Evolutionary conservation across 2,888 invertebrate species (phyloP), one percentile per base, ranked within the genome.

Genomic region (Megamerina dolium): DNA sequence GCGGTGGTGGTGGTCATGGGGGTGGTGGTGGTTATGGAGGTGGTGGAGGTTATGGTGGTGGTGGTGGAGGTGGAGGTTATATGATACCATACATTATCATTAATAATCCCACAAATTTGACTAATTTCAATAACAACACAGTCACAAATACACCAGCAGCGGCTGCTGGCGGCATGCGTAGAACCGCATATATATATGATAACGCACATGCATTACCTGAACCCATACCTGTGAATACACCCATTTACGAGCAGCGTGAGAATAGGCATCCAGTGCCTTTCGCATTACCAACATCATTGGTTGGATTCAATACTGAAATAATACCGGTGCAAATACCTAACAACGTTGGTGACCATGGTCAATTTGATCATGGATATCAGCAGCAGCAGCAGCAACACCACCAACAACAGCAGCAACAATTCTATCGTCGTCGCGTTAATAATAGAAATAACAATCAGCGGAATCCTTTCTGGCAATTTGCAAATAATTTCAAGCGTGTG

Each of bases 401-500:
- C 32, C 34, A 10, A 38, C 10, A 5, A 18, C 4, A 14, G 29
- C 14, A n/a, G 6, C 23, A 19, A 5, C 13, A 30, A 27, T n/a
- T 14, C 19, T 10, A 20, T 6, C 23, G 30, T 14, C 35, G 43
- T 5, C n/a, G 35, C 23, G 29, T 23, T 23, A 34, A 21, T 43
- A 42, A 32, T 18, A 14, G 29, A 5, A 37, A 40, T 16, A 4
- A 19, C 5, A 45, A 37, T 5, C 9, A 27, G 3, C 13, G 43
- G 0, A 52, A 54, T 43, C 55, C 55, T 0, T 46, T 63, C 17
- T 20, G 45, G 30, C 20, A 45, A 2, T 49, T 63, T 5, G 55
- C 57, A 18, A 54, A 60, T 34, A 60, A 46, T 23, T 37, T 61
- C 0, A 55, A 51, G 2, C 52, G 54, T 2, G 43, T 55, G 6